Base-by-base conservation (phyloP, 1,140 invertebrate genomes). In the Bombus fervidus region DNA sequence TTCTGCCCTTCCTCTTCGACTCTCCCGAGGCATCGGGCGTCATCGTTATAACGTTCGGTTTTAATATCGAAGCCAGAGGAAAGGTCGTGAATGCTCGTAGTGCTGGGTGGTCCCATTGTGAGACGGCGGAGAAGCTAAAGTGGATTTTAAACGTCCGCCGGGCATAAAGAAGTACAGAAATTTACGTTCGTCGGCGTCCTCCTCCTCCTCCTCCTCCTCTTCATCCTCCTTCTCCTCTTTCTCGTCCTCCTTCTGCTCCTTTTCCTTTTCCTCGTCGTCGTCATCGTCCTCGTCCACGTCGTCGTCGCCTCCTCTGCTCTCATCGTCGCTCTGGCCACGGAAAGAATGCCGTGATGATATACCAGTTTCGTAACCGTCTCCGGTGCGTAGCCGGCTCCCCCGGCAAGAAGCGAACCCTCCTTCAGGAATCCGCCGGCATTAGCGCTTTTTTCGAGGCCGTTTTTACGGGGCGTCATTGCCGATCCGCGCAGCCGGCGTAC, bases 341-440 rank as follows among this genome's bases (percentile, higher is more conserved):
- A 86, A 90, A 87, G 89, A 90, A 90, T 90, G 86, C 75, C 71
- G 57, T 64, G 88, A 90, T 85, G 83, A 82, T 87, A 85, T 75
- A 89, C 75, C 80, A 83, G 82, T 90, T 90, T 90, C 89, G 75
- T 90, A 68, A 85, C 71, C 34, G 47, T 34, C 57, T 41, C 64
- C 37, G n/a, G 28, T 43, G 43, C 57, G 72, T 57, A 37, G 64
- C 71, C 73, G 13, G 75, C 68, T 31, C 39, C 39, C 6, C 28
- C 31, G 78, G 59, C 69, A 85, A 86, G 80, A 86, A 86, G 15
- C 39, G 62, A 66, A 62, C 71, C 87, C 87, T 90, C 87, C 89
- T 91, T 90, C 88, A 86, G 89, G 91, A 93, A 92, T 92, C 87
- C 83, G 87, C 86, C 80, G 86, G 86, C 87, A 91, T 93, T 92